Evolutionary conservation across 2,113 vertebrate species (phyloP), one percentile per base, ranked within the genome.

Genomic region (Mystacornis crossleyi): DNA sequence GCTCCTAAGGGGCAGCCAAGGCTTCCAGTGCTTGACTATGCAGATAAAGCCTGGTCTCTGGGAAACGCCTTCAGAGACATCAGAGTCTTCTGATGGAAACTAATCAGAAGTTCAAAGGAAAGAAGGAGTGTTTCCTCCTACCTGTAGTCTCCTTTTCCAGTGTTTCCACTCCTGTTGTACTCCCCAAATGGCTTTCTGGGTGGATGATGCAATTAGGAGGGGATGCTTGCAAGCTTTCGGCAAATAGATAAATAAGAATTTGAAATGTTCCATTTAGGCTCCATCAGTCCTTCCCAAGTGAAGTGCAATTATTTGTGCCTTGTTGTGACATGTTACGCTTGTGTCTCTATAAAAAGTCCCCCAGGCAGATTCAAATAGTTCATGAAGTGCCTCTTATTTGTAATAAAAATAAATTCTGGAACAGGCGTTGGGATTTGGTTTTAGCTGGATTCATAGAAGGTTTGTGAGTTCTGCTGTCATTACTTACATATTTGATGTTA

Each of bases 341-440:
- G 1, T 57, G 31, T 83, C 94, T 53, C 79, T 85, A 72, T 90
- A 79, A 75, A 83, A 95, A 81, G 36, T 71, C 83, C 47, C 79
- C 31, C 1, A 17, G 81, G 88, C 45, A 90, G 53, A 62, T 74
- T 84, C 1, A 6, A 78, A 48, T 36, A 87, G 58, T 79, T 80
- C 23, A 34, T 78, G 62, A 89, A 91, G 67, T 92, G 77, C 26
- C 53, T 88, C 54, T 85, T 83, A 51, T 51, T 92, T 84, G 42
- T 82, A 88, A 82, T 83, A 81, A 81, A 95, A 86, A 64, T 47
- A 57, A 95, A 65, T 80, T 93, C 82, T 42, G 53, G 73, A 64
- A 34, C 58, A 91, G 85, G 40, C 81, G 17, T 16, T 31, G 25
- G 55, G 43, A 65, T 81, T 88, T 92, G 29, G 18, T 82, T 89